Conservation (phyloP, 2,797 vertebrate species). For the Gobio occitaniae region DNA sequence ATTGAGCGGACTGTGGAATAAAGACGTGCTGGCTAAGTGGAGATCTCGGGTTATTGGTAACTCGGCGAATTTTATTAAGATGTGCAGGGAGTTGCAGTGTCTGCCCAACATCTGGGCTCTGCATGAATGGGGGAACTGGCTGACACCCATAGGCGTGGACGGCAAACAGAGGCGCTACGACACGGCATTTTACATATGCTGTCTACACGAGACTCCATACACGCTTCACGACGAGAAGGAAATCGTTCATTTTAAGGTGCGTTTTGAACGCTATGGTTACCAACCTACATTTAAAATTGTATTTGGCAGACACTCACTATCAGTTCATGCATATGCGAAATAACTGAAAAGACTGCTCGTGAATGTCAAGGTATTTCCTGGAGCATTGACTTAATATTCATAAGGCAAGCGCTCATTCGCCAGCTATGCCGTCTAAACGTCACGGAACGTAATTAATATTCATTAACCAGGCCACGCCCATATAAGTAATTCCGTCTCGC, state of each 20-base stretch:
- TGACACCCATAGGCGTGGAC: slow-evolving; percentile 77
- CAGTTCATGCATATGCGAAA: neutral
- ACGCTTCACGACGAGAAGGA: slow-evolving; percentile 81
- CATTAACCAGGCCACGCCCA: no score
- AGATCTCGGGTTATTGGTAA: slow-evolving; percentile 80
- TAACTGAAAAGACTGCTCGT: neutral
- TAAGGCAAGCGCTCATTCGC: neutral
- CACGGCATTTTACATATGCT: slow-evolving; percentile 90
- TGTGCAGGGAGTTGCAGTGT: slow-evolving; percentile 86
- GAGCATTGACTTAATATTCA: neutral
- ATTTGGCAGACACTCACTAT: neutral
- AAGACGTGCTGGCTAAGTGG: slow-evolving; percentile 78
- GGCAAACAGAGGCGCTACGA: slow-evolving; percentile 77
- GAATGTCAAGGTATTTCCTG: neutral
- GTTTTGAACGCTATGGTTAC: neutral
- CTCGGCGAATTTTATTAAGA: slow-evolving; percentile 82
- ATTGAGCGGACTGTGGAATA: slow-evolving; percentile 54
- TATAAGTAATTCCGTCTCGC: no score
- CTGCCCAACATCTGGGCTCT: slow-evolving; percentile 93
- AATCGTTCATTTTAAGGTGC: slow-evolving; percentile 80
- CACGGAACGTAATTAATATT: neutral
- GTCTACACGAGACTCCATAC: slow-evolving; percentile 76
- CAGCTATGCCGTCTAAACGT: neutral
- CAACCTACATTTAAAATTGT: neutral
- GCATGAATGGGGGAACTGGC: slow-evolving; percentile 90